Conservation (phyloP, 1,140 invertebrate species). For the Zophobas atratus region DNA sequence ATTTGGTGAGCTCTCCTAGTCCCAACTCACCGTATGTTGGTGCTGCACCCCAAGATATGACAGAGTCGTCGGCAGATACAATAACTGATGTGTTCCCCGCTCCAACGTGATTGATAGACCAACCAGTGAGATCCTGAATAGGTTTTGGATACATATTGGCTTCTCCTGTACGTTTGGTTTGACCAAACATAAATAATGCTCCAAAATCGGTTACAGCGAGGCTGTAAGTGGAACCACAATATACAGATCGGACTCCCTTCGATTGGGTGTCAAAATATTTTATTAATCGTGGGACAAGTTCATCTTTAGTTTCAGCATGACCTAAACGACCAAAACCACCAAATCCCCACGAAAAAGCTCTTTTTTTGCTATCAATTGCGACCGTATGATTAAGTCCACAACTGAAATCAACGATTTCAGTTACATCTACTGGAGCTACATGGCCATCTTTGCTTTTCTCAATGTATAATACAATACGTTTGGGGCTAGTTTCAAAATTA, state of each 20-base stretch:
- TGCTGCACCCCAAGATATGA: constrained; percentile 92
- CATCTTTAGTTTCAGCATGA: constrained; percentile 93
- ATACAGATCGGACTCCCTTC: constrained; percentile 84
- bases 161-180: constrained; percentile 92
- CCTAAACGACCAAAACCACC: constrained; percentile 94
- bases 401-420: constrained; percentile 90
- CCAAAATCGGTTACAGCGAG: constrained; percentile 87
- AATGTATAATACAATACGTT: constrained; percentile 88
- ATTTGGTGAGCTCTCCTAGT: constrained; percentile 90
- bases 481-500: constrained; percentile 88
- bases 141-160: constrained; percentile 98
- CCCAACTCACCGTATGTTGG: constrained; percentile 95
- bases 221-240: constrained; percentile 90
- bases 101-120: constrained; percentile 89
- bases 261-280: constrained; percentile 90
- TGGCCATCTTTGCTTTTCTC: constrained; percentile 92
- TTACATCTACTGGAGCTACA: constrained; percentile 85
- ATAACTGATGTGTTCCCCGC: constrained; percentile 87
- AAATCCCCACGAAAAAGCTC: constrained; percentile 95
- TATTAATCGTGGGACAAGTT: constrained; percentile 88
- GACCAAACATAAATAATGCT: constrained; percentile 88
- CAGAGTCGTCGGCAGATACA: constrained; percentile 89
- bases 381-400: constrained; percentile 94
- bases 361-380: constrained; percentile 88
- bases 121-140: constrained; percentile 91